A percentile compares a stretch with the other conserved stretches of the same genome.
Evolutionary conservation across 2,113 vertebrate genomes (phyloP).

Genomic region (Malurus alboscapulatus): DNA sequence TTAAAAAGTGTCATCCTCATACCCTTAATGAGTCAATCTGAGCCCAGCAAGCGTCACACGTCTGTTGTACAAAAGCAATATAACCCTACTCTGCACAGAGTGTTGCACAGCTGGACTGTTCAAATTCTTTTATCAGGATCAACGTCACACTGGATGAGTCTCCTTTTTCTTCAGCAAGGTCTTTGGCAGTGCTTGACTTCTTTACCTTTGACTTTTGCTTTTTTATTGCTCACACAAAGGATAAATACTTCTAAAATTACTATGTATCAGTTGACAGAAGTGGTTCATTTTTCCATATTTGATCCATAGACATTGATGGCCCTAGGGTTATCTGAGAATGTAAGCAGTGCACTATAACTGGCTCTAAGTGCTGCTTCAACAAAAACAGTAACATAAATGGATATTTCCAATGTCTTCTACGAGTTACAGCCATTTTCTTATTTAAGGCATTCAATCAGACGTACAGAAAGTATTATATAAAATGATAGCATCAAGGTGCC

Average conservation of each 20-base stretch:
- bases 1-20: constrained; percentile 37
- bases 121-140: background rate
- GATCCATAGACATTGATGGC: background rate
- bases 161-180: background rate
- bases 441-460: background rate
- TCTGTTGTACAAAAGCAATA: constrained; percentile 29
- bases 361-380: background rate
- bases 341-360: background rate
- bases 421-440: background rate
- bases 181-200: background rate
- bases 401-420: background rate
- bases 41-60: constrained; percentile 22
- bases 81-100: background rate
- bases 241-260: background rate
- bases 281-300: background rate
- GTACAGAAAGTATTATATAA: background rate
- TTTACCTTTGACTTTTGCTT: background rate
- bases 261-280: background rate
- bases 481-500: background rate
- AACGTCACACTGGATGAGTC: background rate
- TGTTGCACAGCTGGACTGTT: background rate
- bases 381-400: background rate
- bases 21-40: constrained; percentile 50
- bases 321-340: background rate
- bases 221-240: background rate